A percentile compares a stretch with the other conserved stretches of the same genome.
Conservation (phyloP, 2,797 vertebrate genomes). For the Vireo griseus region DNA sequence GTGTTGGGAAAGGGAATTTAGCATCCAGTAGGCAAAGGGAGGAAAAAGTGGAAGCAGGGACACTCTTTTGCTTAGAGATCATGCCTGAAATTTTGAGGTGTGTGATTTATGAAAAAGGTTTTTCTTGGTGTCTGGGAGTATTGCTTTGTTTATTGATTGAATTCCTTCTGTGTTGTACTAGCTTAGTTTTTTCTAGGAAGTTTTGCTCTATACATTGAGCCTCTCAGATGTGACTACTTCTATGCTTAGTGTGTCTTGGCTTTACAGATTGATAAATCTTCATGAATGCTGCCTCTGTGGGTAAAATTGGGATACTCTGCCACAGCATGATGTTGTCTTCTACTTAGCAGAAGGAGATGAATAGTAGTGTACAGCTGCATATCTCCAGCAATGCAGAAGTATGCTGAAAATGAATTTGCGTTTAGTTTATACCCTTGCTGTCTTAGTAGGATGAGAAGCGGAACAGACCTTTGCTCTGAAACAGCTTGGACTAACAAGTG, state of each 20-base stretch:
- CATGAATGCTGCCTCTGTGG: neutral
- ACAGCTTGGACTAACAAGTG: neutral
- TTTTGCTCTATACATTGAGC: fast-evolving
- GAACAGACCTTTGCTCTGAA: neutral
- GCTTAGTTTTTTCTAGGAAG: neutral
- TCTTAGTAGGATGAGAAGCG: neutral
- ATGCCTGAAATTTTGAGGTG: neutral
- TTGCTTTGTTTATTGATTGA: neutral
- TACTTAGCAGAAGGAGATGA: neutral
- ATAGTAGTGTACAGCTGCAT: neutral
- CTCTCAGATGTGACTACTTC: neutral
- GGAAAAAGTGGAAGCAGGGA: neutral
- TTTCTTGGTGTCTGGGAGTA: neutral
- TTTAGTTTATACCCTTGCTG: neutral
- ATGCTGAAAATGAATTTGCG: neutral
- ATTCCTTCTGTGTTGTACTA: neutral
- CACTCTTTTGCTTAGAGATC: neutral
- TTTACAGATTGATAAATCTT: neutral
- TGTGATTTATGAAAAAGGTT: neutral
- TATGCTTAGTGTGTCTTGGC: neutral
- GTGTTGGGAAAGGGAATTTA: neutral
- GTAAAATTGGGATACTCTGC: neutral
- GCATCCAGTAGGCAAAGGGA: neutral
- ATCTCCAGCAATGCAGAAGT: neutral
- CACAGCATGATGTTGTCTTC: neutral